These are phyloP conservation scores for Chrysolina haemoptera DNA, from an alignment of 2,888 invertebrate genomes.

Conservation along the genomic window DNA sequence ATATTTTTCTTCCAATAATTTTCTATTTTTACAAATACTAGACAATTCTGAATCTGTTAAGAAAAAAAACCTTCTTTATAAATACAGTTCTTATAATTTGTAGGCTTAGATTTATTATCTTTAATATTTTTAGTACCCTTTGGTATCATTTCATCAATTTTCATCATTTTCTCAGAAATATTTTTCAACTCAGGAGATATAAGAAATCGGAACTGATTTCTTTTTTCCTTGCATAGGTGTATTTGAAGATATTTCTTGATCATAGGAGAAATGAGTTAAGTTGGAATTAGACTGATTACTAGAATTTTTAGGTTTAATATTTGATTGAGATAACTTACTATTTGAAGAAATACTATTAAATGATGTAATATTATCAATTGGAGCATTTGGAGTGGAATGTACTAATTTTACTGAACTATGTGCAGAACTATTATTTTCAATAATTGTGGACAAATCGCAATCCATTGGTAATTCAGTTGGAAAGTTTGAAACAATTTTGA, in stretches of 20 bases:
- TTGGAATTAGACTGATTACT: neutral
- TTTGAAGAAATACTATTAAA: neutral
- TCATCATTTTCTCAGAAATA: neutral
- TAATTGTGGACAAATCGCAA: neutral
- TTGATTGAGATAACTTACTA: neutral
- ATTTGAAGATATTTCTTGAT: neutral
- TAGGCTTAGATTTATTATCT: neutral
- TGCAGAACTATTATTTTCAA: neutral
- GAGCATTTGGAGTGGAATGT: slow-evolving; percentile 21
- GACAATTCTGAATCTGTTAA: neutral
- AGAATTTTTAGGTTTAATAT: neutral
- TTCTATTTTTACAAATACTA: slow-evolving; percentile 2
- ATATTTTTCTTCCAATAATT: slow-evolving; percentile 20
- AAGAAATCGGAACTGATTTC: slow-evolving; percentile 22
- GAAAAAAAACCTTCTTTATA: slow-evolving; percentile 4
- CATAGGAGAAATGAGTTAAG: neutral
- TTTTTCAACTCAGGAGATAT: slow-evolving; percentile 12
- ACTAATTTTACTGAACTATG: neutral
- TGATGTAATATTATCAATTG: neutral
- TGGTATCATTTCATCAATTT: slow-evolving; percentile 4
- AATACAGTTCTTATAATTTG: neutral
- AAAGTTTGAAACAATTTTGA: neutral
- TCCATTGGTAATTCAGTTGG: neutral
- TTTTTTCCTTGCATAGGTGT: neutral
- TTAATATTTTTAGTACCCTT: slow-evolving; percentile 2